These are phyloP conservation scores for Ephydatia muelleri DNA, from an alignment of 37 sponge, comb jelly and placozoan genomes.

Conservation along the genomic window DNA sequence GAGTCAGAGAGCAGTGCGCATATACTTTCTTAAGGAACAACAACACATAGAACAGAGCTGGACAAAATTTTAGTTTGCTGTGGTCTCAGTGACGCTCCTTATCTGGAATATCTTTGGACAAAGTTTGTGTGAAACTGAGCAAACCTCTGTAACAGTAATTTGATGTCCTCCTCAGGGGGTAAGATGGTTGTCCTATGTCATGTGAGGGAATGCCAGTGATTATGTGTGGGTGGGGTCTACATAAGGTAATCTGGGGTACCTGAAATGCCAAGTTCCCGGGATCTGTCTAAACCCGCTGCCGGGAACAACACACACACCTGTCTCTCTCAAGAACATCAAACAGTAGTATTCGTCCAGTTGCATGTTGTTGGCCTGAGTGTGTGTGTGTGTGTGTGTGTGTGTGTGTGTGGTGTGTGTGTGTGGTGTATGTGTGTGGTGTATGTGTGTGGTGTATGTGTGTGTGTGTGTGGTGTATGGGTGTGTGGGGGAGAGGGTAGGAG, in stretches of 20 bases:
- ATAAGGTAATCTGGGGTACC: constrained; percentile 40
- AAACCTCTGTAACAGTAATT: constrained; percentile 62
- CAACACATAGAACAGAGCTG: not conserved
- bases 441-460: too few relatives aligned
- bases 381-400: not conserved
- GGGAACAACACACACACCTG: constrained; percentile 92
- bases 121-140: constrained; percentile 77
- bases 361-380: constrained; percentile 60
- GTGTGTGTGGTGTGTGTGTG: too few relatives aligned
- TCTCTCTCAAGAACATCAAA: constrained; percentile 82
- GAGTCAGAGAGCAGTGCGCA: not conserved
- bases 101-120: constrained; percentile 41
- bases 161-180: constrained; percentile 69
- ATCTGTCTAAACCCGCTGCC: constrained; percentile 94
- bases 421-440: too few relatives aligned
- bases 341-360: constrained; percentile 90
- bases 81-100: not conserved
- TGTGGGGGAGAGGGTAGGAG: not conserved
- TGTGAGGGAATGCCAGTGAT: not conserved
- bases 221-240: not conserved
- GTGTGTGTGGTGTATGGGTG: too few relatives aligned
- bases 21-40: not conserved
- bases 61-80: not conserved
- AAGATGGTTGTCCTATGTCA: constrained; percentile 80
- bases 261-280: constrained; percentile 89